Evolutionary conservation across 2,888 invertebrate genomes (phyloP), one percentile per base, ranked within the genome.

Genomic region (Bugula neritina): DNA sequence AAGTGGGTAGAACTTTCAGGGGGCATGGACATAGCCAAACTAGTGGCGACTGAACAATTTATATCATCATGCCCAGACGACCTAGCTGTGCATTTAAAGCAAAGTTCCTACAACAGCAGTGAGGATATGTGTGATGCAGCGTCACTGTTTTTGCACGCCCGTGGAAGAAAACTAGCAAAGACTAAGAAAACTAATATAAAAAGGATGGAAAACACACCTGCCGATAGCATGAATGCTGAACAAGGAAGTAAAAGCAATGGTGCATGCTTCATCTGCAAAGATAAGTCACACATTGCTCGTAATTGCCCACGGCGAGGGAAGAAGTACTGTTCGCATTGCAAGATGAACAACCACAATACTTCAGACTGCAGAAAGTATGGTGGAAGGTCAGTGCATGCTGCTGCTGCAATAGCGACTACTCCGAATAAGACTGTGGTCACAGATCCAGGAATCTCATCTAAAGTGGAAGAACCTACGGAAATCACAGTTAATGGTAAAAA

Each of bases 1-100:
- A 63, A 63, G 31, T 63, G 63, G 63, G 34, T 63, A 2, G 17
- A 63, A 31, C 63, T 63, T 13, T 63, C 34, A 63, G 31, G 25
- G 2, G 63, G 63, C 31, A 63, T 25, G 34, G 31, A 63, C 63
- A 21, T 63, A 63, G 27, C 25, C 17, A 13, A 63, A 63, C 31
- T 63, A 13, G 17, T 17, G 25, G 25, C 27, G 10, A 63, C 31
- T 31, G 34, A 63, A 63, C 63, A 63, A 63, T 63, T 63, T 27
- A 63, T 63, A 25, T 63, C 63, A 63, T 63, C 29, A 63, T 63
- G 29, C 29, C 34, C 63, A 29, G 63, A 63, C 27, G 34, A 63
- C 27, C 34, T 63, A 34, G 63, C 63, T 63, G 17, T 34, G 21
- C 63, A 63, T 31, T 34, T 63, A 34, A 63, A 31, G 63, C 63